Base-by-base conservation (phyloP, 2,113 vertebrate species). In the zebrafish (Danio rerio) region DNA sequence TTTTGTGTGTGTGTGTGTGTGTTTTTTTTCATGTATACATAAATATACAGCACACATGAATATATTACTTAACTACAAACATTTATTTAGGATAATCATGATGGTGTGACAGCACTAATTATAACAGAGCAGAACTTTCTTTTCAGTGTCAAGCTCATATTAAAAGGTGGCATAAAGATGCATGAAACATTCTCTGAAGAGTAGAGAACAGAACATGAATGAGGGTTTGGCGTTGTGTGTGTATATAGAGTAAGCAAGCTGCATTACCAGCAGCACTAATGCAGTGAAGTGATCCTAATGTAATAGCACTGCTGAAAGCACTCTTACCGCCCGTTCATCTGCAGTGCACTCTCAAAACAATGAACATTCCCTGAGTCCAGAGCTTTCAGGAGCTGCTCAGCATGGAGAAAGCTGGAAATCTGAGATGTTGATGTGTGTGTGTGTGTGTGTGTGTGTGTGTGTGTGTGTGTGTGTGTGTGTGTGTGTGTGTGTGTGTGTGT, bases 281-380 rank as follows among this genome's bases (percentile, higher is more conserved):
- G 65, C 21, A 43, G 70, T 83, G 18, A 40, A 58, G n/a, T 63
- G 55, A 72, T 81, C 9, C 8, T 65, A 83, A 83, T 78, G 79
- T 79, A 77, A 87, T 79, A 89, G 84, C 87, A 80, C 84, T 85
- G 77, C 81, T 72, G 53, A 78, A 76, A 42, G 47, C 4, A 15
- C 82, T 47, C 72, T 58, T 55, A 75, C 65, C 18, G 78, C 71
- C 65, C 18, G 78, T 80, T 82, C 10, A 70, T 40, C 56, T n/a
- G 66, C 84, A 76, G 20, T 80, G 73, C 81, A 79, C 73, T 43
- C 63, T 59, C 68, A 68, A 69, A 75, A 13, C 61, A 71, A 76
- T 83, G 83, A 74, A 81, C 81, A 69, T 81, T 70, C 59, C 77
- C 69, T 55, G n/a, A n/a, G n/a, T n/a, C n/a, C 49, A 40, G 42